Evolutionary conservation across 2,888 invertebrate genomes (phyloP), one percentile per base, ranked within the genome.

Genomic region (Cheilosia vulpina): DNA sequence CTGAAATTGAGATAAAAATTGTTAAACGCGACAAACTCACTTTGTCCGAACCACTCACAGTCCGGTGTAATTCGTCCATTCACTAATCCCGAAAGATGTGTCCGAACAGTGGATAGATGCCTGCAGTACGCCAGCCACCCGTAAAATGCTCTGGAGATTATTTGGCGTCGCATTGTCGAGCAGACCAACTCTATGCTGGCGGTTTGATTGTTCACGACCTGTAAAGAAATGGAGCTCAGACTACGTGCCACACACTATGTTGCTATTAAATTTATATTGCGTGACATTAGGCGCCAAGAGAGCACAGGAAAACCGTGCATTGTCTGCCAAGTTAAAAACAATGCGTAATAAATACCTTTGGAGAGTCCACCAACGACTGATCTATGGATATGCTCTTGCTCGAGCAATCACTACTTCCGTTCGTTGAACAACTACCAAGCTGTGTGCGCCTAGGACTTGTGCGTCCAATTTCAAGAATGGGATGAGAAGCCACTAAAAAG

Each of bases 91-190:
- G 97, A 97, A 15, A 98, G 94, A 93, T 98, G 98, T 0, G 97
- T 98, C 52, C 98, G 93, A 0, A 99, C 98, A 0, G 98, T 98
- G 43, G 97, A 96, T 89, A 99, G 93, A 90, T 98, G 98, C 19
- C 98, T 94, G 90, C 98, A 98, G 91, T 98, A 98, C 0, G 98
- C 98, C 82, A 98, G 93, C 98, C 98, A 98, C 63, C 98, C 98
- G 91, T 98, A 98, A 92, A 98, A 98, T 11, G 98, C 98, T 81
- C 98, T 93, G 0, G 98, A 98, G 87, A 98, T 96, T 78, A 99
- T 98, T 93, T 98, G 98, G 15, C 97, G 95, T 83, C 96, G 96
- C 98, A 98, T 98, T 0, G 97, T 98, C 90, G 97, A 96, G 93
- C 98, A 99, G 7, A 98, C 96, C 88, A 97, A 93, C 91, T 96